Percentiles rank a stretch among this genome's conserved stretches.
Evolutionary conservation across 2,888 invertebrate genomes (phyloP).

Genomic region (Lepeophtheirus nordmannii): DNA sequence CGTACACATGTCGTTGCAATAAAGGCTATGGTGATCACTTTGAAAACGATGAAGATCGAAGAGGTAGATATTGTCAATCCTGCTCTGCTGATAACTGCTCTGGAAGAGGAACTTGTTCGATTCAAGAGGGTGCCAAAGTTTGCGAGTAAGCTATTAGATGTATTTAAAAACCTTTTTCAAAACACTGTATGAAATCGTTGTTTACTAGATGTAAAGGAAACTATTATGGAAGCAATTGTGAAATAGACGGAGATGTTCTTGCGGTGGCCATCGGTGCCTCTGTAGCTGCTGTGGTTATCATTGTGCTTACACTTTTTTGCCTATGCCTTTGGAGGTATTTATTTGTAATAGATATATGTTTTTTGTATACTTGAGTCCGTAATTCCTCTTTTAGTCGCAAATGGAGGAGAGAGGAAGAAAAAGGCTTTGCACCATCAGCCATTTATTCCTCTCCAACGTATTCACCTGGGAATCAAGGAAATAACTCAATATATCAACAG

Average conservation of each 20-base stretch:
- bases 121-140: constrained; percentile 53
- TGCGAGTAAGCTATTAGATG: constrained; percentile 48
- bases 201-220: constrained; percentile 42
- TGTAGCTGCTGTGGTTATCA: constrained; percentile 71
- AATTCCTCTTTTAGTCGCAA: constrained; percentile 48
- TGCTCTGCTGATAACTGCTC: constrained; percentile 60
- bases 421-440: constrained; percentile 43
- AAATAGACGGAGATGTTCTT: constrained; percentile 77
- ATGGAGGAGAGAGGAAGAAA: constrained; percentile 70
- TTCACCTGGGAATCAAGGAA: too few relatives aligned
- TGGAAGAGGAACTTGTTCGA: constrained; percentile 67
- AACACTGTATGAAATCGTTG: background rate
- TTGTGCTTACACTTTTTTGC: constrained; percentile 66
- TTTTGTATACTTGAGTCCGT: background rate
- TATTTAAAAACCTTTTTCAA: background rate
- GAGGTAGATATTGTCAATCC: constrained; percentile 59
- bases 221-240: constrained; percentile 73
- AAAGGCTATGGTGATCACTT: constrained; percentile 38
- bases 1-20: constrained; percentile 58
- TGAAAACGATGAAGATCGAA: constrained; percentile 46
- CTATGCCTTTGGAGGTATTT: constrained; percentile 73
- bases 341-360: constrained; percentile 4
- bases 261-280: constrained; percentile 81
- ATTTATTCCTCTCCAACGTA: background rate
- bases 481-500: too few relatives aligned